Evolutionary conservation across 2,797 vertebrate species (phyloP), one percentile per base, ranked within the genome.

Genomic region (Dermochelys coriacea): DNA sequence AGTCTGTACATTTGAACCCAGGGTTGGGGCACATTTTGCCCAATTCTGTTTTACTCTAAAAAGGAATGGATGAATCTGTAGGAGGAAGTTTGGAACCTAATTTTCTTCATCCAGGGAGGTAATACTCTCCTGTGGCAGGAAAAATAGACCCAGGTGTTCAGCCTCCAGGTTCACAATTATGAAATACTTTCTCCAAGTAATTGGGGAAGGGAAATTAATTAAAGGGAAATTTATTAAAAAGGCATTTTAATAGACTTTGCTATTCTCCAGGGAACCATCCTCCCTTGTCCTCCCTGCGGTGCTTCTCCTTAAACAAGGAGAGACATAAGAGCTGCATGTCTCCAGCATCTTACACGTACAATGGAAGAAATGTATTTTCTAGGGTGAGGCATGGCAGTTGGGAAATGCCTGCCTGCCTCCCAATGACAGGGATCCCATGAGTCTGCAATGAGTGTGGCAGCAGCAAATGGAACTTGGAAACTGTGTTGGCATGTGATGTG

Each of bases 1-100:
- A 41, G 83, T 83, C 96, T 93, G 71, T 81, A 23, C 81, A 82
- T 87, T 95, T 81, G 86, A 91, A 95, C 41, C 10, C 52, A 83
- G 86, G n/a, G 37, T 27, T 2, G 21, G 49, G 45, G 27, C 2
- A 77, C 75, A 0, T 77, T 51, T 91, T 94, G 91, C 75, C 55
- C 93, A 82, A 21, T 71, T 31, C 14, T 4, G 7, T 87, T 27
- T 83, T 90, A 87, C 41, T 85, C 50, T 19, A 55, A 4, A 0
- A 0, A 19, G 49, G 55, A 27, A 85, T 90, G 89, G 85, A 49
- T 77, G 10, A 11, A 5, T 5, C 71, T 95, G 95, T 81, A 57
- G 29, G 54, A 7, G 49, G 83, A 45, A 90, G 91, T 91, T 1
- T 7, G 5, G 49, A 85, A 12, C 12, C 54, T 29, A 37, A 83